Evolutionary conservation across 1,140 invertebrate genomes (phyloP), one percentile per base, ranked within the genome.

Genomic region (Batillaria attramentaria): DNA sequence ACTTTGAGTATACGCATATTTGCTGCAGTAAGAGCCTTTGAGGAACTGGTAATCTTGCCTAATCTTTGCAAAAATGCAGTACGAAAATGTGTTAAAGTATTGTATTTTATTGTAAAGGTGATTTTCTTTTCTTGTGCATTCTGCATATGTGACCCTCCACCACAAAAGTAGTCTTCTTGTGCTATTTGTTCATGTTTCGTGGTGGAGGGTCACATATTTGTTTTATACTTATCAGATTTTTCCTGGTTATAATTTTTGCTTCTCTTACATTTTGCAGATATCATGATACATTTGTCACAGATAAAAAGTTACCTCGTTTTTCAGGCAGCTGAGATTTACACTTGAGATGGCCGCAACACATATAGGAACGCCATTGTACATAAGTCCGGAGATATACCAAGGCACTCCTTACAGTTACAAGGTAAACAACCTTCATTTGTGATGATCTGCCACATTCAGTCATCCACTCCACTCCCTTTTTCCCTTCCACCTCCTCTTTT

Each of bases 381-480:
- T 87, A 83, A 84, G 85, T 77, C 86, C 85, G 42, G 87, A 87
- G 77, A 78, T 87, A 28, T 87, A 86, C 60, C 72, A 81, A 62
- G 79, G 82, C 42, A 57, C 82, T 68, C 81, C 84, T 16, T 87
- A 87, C 70, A 87, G 84, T 65, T 82, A 87, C 60, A 86, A 85
- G 81, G 86, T 87, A 79, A 66, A 50, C 60, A 57, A 41, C 28
- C 31, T 50, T 28, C 24, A 65, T 31, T 75, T 16, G 50, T 57
- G 6, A 60, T n/a, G 20, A 18, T 41, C 20, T 72, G 33, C 37
- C 41, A 8, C 20, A 60, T n/a, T n/a, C n/a, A n/a, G n/a, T n/a
- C n/a, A n/a, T n/a, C n/a, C n/a, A n/a, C n/a, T n/a, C n/a, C n/a
- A n/a, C n/a, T n/a, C n/a, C n/a, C n/a, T n/a, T n/a, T n/a, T n/a